Percentiles rank a stretch among this genome's conserved stretches.
Evolutionary conservation across 1,140 invertebrate genomes (phyloP).

Genomic region (Mya arenaria): DNA sequence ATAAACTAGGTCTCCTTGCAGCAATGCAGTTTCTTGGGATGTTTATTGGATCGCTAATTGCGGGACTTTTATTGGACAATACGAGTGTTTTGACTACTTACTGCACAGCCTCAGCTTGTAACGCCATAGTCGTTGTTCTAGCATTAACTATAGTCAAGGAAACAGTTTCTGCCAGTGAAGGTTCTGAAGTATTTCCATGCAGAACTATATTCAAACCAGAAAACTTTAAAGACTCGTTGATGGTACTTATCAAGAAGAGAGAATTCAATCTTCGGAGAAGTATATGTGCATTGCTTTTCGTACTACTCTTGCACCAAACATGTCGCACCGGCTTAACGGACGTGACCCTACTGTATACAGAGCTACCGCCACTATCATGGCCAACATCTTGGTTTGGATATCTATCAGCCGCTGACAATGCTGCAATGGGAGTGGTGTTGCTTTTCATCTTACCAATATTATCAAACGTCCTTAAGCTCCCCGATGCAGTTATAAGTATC

Average conservation of each 20-base stretch:
- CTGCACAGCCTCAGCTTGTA: constrained; percentile 63
- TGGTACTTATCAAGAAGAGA: constrained; percentile 60
- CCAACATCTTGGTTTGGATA: constrained; percentile 75
- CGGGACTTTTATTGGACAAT: constrained; percentile 63
- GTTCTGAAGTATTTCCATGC: constrained; percentile 60
- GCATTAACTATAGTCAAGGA: constrained; percentile 64
- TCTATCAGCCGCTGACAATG: constrained; percentile 72
- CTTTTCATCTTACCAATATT: constrained; percentile 68
- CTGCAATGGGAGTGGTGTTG: constrained; percentile 69
- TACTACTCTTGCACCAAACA: constrained; percentile 64
- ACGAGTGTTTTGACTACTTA: constrained; percentile 68
- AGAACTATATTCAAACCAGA: constrained; percentile 56
- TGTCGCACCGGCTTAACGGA: constrained; percentile 65
- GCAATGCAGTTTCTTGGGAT: constrained; percentile 77
- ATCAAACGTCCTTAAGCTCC: constrained; percentile 45
- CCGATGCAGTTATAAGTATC: constrained; percentile 51
- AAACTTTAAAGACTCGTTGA: constrained; percentile 63
- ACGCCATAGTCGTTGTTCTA: constrained; percentile 61
- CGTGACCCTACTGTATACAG: constrained; percentile 64
- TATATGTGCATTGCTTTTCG: constrained; percentile 60
- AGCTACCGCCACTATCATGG: constrained; percentile 70
- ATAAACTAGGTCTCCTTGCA: constrained; percentile 69
- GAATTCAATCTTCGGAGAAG: constrained; percentile 54
- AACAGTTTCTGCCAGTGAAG: constrained; percentile 61
- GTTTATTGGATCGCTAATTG: constrained; percentile 73